These are phyloP conservation scores for Aulostomus chinensis DNA, from an alignment of 2,797 vertebrate species.

Conservation along the genomic window DNA sequence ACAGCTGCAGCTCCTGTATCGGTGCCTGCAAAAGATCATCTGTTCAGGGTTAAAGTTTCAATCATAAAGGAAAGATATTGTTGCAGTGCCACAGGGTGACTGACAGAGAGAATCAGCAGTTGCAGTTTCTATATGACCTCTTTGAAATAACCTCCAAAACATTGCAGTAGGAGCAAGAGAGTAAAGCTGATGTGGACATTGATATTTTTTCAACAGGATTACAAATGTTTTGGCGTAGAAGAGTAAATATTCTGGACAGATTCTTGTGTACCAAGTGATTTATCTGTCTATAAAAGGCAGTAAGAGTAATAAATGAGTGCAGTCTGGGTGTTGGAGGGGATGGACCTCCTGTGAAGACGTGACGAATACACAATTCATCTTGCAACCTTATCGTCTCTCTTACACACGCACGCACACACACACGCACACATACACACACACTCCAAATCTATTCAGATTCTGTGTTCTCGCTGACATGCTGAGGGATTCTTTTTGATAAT, in stretches of 20 bases:
- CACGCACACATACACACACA: constrained; percentile 6
- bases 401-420: constrained; percentile 6
- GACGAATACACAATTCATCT: constrained; percentile 74
- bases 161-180: no score
- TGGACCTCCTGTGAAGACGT: constrained; percentile 66
- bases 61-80: constrained; percentile 49
- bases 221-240: constrained; percentile 22
- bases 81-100: constrained; percentile 35
- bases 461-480: constrained; percentile 10
- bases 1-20: constrained; percentile 39
- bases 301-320: constrained; percentile 45
- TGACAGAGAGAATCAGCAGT: constrained; percentile 35
- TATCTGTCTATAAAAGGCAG: constrained; percentile 43
- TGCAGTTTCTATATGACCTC: constrained; percentile 24
- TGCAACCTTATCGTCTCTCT: constrained; percentile 26
- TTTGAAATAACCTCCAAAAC: not conserved
- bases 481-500: constrained; percentile 17
- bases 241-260: constrained; percentile 41
- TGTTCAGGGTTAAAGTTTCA: constrained; percentile 52
- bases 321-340: constrained; percentile 41
- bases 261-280: constrained; percentile 53
- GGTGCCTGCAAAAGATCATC: constrained; percentile 33
- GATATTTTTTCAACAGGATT: constrained; percentile 49
- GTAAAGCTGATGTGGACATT: no score
- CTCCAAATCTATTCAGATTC: constrained; percentile 19